These are phyloP conservation scores for Halictus rubicundus DNA, from an alignment of 1,140 invertebrate species.

Conservation along the genomic window DNA sequence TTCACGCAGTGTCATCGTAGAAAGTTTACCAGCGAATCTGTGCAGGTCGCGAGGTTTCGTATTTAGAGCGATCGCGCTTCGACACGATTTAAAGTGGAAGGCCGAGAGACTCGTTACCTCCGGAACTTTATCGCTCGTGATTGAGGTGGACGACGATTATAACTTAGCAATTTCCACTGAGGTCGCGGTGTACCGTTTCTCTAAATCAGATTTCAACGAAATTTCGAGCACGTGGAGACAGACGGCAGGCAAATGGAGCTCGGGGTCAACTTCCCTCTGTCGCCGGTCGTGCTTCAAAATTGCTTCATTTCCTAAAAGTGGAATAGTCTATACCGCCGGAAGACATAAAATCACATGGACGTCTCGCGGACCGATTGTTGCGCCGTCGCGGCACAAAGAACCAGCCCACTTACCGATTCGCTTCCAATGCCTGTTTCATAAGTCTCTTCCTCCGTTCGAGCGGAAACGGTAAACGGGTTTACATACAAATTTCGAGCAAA, in stretches of 20 bases:
- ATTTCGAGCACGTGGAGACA: constrained; percentile 29
- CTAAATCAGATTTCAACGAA: constrained; percentile 43
- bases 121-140: constrained; percentile 45
- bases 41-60: background rate
- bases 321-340: background rate
- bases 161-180: constrained; percentile 35
- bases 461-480: background rate
- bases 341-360: constrained; percentile 21
- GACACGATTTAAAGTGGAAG: constrained; percentile 35
- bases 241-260: background rate
- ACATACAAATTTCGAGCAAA: background rate
- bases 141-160: constrained; percentile 27
- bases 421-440: background rate
- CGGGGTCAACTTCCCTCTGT: constrained; percentile 5
- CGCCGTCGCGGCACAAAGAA: background rate
- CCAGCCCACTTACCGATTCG: constrained; percentile 9
- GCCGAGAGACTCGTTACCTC: constrained; percentile 38
- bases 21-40: no score
- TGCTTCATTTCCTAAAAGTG: constrained; percentile 40
- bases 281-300: constrained; percentile 37
- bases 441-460: background rate
- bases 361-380: constrained; percentile 7
- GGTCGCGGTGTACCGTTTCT: constrained; percentile 12
- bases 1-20: no score
- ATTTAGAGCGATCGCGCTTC: constrained; percentile 40